phyloP scores from a whole-genome alignment of 2,797 vertebrate species.

The Harpagifer antarcticus region DNA sequence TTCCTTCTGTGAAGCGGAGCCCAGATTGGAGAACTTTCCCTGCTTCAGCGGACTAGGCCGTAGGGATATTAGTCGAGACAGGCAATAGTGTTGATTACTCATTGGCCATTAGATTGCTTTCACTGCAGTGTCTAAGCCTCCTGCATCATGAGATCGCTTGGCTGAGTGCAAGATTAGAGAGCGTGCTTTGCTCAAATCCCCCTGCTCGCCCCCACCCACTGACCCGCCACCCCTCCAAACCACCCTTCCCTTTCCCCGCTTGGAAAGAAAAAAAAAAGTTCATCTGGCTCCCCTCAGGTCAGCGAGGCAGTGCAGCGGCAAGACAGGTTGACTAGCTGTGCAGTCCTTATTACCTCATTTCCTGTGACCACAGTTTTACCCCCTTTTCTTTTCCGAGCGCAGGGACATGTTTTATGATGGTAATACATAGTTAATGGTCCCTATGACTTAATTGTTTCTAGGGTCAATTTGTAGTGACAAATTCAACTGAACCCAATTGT shows the following conservation, averaged over 20 bases:
- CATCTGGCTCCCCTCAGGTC: conserved; percentile 81
- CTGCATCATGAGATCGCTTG: conserved; percentile 88
- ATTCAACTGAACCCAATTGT: conserved; percentile 82
- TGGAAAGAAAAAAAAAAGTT: conserved; percentile 56
- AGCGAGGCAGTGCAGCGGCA: conserved; percentile 68
- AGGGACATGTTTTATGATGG: conserved; percentile 84
- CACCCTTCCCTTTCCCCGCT: conserved; percentile 65
- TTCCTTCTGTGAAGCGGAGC: conserved; percentile 41
- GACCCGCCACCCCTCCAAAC: conserved; percentile 60
- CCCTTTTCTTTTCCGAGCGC: conserved; percentile 70
- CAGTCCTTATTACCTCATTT: conserved; percentile 87
- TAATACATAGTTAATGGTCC: conserved; percentile 84
- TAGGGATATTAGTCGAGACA: conserved; percentile 85
- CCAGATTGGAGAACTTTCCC: conserved; percentile 56
- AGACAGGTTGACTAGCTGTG: conserved; percentile 84
- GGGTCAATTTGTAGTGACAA: conserved; percentile 87
- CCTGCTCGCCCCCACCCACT: conserved; percentile 56
- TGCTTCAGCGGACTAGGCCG: conserved; percentile 71
- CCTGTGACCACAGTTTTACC: conserved; percentile 85
- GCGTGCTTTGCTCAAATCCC: conserved; percentile 84
- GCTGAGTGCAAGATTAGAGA: conserved; percentile 87
- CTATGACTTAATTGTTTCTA: conserved; percentile 87
- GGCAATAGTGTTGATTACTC: conserved; percentile 91
- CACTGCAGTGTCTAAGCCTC: conserved; percentile 85
- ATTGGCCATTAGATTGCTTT: conserved; percentile 90